phyloP scores from a whole-genome alignment of 2,888 invertebrate species.

The Drosophila pseudotalamancana region DNA sequence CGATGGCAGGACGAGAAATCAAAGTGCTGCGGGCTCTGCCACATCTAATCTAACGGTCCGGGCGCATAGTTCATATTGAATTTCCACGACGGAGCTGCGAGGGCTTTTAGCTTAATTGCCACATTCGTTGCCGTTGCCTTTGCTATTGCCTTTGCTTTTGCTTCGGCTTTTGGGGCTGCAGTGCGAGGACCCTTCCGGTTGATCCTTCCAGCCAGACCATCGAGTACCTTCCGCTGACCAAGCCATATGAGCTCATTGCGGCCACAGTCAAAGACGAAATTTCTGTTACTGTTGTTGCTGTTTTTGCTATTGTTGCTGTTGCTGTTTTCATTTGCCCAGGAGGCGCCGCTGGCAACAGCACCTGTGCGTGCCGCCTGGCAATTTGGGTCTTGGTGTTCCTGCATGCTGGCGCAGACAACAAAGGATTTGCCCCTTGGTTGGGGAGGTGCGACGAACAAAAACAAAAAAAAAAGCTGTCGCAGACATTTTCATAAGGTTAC shows the following conservation, averaged over 20 bases:
- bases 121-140: too few relatives aligned
- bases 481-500: conserved; percentile 63
- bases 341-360: conserved; percentile 30
- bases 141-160: too few relatives aligned
- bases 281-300: too few relatives aligned
- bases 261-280: conserved; percentile 10
- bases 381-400: conserved; percentile 38
- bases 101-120: conserved; percentile 82
- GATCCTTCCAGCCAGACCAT: too few relatives aligned
- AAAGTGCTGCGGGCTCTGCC: conserved; percentile 26
- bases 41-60: conserved; percentile 17
- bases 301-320: too few relatives aligned
- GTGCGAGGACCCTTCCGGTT: conserved; percentile 13
- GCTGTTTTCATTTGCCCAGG: conserved; percentile 57
- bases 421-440: conserved; percentile 54
- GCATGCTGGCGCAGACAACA: conserved; percentile 62
- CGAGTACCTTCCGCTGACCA: conserved; percentile 2
- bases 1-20: conserved; percentile 26
- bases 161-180: conserved; percentile 8
- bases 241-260: conserved; percentile 69
- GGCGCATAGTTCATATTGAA: conserved; percentile 48
- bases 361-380: conserved; percentile 68
- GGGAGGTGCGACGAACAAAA: too few relatives aligned
- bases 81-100: conserved; percentile 41
- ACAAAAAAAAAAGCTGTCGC: conserved; percentile 48